A percentile compares a stretch with the other conserved stretches of the same genome.
These are phyloP conservation scores for Aegotheles bennettii DNA, from an alignment of 2,113 vertebrate genomes.

Conservation along the genomic window DNA sequence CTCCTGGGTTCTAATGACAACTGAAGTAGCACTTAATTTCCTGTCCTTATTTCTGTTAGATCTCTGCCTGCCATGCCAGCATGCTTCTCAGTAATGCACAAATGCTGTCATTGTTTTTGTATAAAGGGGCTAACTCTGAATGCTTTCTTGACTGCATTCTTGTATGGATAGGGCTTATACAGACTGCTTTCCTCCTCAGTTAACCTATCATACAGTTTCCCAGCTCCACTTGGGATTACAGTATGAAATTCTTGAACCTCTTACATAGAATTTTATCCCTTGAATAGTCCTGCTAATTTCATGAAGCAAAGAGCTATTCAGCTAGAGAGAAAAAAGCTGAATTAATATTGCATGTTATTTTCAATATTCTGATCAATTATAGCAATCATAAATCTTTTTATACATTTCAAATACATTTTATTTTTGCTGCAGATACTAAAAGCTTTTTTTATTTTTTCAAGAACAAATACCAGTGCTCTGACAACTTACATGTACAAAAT, in stretches of 20 bases:
- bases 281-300: neutral
- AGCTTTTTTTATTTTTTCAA: neutral
- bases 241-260: neutral
- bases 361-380: neutral
- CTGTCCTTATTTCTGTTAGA: neutral
- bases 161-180: neutral
- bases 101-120: neutral
- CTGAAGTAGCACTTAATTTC: neutral
- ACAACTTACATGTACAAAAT: neutral
- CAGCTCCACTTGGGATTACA: neutral
- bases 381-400: neutral
- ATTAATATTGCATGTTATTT: neutral
- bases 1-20: neutral
- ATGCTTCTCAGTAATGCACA: fast-evolving
- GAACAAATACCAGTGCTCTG: neutral
- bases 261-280: neutral
- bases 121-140: neutral
- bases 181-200: neutral
- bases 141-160: neutral
- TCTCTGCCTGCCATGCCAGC: neutral
- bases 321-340: neutral
- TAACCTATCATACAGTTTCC: neutral
- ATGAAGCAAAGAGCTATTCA: neutral
- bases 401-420: neutral
- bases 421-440: neutral